Evolutionary conservation across 2,797 vertebrate genomes (phyloP).

Genomic region (Tangara arthus): DNA sequence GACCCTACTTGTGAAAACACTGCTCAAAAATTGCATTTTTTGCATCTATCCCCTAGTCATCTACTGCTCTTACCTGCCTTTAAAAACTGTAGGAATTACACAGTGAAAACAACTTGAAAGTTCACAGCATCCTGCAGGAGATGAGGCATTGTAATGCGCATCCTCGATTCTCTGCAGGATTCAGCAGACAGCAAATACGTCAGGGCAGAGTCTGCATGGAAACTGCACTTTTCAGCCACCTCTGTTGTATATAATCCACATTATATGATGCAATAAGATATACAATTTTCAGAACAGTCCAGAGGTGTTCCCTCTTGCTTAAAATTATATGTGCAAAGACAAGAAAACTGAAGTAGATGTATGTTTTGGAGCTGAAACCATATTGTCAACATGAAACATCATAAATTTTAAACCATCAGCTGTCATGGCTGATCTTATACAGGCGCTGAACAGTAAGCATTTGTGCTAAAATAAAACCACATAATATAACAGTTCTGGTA

Average conservation of each 20-base stretch:
- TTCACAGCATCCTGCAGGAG: slow-evolving; percentile 29
- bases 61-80: not conserved
- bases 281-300: slow-evolving; percentile 34
- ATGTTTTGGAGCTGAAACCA: not conserved
- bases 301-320: not conserved
- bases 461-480: not conserved
- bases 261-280: slow-evolving; percentile 21
- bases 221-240: slow-evolving; percentile 24
- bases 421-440: not conserved
- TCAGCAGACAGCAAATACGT: slow-evolving; percentile 58
- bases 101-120: slow-evolving; percentile 39
- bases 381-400: not conserved
- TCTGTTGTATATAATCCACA: slow-evolving; percentile 21
- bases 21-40: not conserved
- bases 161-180: slow-evolving; percentile 57
- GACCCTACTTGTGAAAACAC: not conserved
- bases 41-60: not conserved
- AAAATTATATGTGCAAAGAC: slow-evolving; percentile 7
- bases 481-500: not conserved
- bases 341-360: not conserved
- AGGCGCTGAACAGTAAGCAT: not conserved
- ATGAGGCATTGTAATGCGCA: slow-evolving; percentile 22
- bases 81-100: slow-evolving; percentile 27
- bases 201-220: slow-evolving; percentile 31
- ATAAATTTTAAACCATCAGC: slow-evolving; percentile 27